A percentile compares a stretch with the other conserved stretches of the same genome.
phyloP scores from a whole-genome alignment of 2,888 invertebrate genomes.

The Perdita meconis region DNA sequence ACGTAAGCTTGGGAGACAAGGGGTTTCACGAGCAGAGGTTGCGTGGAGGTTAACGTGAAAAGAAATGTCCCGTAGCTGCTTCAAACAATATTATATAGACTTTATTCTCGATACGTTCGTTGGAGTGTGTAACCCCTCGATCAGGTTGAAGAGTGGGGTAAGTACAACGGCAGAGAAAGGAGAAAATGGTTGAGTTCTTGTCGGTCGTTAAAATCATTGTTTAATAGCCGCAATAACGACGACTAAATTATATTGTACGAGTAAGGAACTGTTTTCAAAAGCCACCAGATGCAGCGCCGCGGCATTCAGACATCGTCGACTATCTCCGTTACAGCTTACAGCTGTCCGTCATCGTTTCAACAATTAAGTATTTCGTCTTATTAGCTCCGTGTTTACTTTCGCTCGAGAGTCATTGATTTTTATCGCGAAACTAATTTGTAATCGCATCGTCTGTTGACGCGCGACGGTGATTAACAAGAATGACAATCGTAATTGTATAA shows the following conservation, averaged over 20 bases:
- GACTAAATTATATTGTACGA: slow-evolving; percentile 49
- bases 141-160: slow-evolving; percentile 13
- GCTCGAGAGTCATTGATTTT: slow-evolving; percentile 2
- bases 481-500: too few species aligned
- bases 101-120: slow-evolving; percentile 52
- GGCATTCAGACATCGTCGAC: slow-evolving; percentile 34
- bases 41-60: not conserved
- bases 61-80: slow-evolving; percentile 12
- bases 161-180: not conserved
- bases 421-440: too few species aligned
- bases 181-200: slow-evolving; percentile 33
- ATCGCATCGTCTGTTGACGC: too few species aligned
- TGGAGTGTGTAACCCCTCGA: slow-evolving; percentile 49
- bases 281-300: slow-evolving; percentile 39
- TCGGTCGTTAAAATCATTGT: slow-evolving; percentile 46
- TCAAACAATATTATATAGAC: slow-evolving; percentile 39
- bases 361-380: too few species aligned
- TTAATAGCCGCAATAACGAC: slow-evolving; percentile 58
- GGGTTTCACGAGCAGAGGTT: not conserved
- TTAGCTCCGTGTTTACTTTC: too few species aligned
- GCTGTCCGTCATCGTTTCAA: too few species aligned
- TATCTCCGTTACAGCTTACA: slow-evolving; percentile 35
- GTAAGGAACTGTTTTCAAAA: slow-evolving; percentile 48
- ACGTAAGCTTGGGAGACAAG: not conserved
- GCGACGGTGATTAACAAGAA: too few species aligned